These are phyloP conservation scores for Pyrgus malvae DNA, from an alignment of 2,888 invertebrate genomes.

Conservation along the genomic window DNA sequence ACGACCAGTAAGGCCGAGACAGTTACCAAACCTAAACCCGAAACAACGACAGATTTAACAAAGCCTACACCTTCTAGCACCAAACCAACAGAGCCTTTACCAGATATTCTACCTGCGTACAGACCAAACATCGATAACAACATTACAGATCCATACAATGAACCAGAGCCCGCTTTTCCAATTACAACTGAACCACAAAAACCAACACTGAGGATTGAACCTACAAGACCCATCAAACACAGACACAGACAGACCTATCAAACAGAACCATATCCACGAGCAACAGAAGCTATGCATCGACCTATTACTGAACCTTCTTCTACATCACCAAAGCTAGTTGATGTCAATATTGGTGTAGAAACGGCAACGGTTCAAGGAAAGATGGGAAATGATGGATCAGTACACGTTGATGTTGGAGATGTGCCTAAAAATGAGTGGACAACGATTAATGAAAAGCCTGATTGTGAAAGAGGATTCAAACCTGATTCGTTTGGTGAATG, in stretches of 20 bases:
- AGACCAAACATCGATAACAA: conserved; percentile 29
- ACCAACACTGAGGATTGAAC: neutral
- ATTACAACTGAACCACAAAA: neutral
- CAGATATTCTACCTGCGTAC: neutral
- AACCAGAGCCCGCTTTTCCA: conserved; percentile 25
- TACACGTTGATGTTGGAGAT: conserved; percentile 50
- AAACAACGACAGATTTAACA: conserved; percentile 31
- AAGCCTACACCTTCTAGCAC: neutral
- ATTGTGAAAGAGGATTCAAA: conserved; percentile 78
- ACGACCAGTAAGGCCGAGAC: conserved; percentile 22
- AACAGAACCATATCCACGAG: conserved; percentile 27
- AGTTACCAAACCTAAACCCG: conserved; percentile 32
- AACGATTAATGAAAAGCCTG: conserved; percentile 46
- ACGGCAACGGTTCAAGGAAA: conserved; percentile 47
- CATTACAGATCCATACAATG: conserved; percentile 29
- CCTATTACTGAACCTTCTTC: conserved; percentile 34
- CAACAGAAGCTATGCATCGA: conserved; percentile 42
- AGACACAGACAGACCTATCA: too few relatives aligned
- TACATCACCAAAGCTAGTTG: conserved; percentile 44
- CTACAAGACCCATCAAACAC: neutral
- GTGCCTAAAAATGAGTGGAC: conserved; percentile 62
- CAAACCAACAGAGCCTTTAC: conserved; percentile 14
- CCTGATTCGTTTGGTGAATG: conserved; percentile 80
- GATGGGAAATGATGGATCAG: conserved; percentile 50
- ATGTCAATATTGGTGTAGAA: conserved; percentile 46